phyloP scores from a whole-genome alignment of 2,888 invertebrate species.

The Plebejus anna region DNA sequence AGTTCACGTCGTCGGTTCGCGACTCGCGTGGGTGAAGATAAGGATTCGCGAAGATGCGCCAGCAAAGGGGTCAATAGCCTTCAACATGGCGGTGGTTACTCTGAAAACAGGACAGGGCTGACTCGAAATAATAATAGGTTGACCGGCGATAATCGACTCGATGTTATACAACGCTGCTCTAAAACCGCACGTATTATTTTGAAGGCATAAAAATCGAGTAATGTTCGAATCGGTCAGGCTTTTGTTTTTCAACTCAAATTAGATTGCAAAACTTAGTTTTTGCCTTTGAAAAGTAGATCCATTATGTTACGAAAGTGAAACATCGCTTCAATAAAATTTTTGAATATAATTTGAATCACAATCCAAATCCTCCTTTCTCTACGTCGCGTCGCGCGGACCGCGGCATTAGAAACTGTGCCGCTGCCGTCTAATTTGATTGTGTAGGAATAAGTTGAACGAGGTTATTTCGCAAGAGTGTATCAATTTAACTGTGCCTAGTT shows the following conservation, averaged over 20 bases:
- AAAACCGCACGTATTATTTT: not conserved
- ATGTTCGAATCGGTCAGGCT: not conserved
- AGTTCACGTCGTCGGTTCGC: not conserved
- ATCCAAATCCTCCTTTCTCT: slow-evolving; percentile 43
- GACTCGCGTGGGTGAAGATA: slow-evolving; percentile 45
- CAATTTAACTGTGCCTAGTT: slow-evolving; percentile 67
- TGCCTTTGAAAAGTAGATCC: not conserved
- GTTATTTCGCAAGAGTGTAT: slow-evolving; percentile 76
- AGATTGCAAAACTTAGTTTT: not conserved
- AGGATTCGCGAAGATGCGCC: slow-evolving; percentile 70
- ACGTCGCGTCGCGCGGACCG: slow-evolving; percentile 36
- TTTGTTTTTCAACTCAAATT: not conserved
- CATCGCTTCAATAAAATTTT: not conserved
- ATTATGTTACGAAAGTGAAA: slow-evolving; percentile 10
- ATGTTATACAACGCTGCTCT: slow-evolving; percentile 4
- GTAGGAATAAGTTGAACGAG: slow-evolving; percentile 71
- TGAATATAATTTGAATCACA: slow-evolving; percentile 23
- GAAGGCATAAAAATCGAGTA: not conserved
- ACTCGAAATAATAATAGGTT: slow-evolving; percentile 21
- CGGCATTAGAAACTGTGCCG: slow-evolving; percentile 44
- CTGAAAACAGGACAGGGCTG: slow-evolving; percentile 46
- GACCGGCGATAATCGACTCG: not conserved
- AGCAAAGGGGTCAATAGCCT: slow-evolving; percentile 62
- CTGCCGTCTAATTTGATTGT: slow-evolving; percentile 59
- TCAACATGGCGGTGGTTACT: slow-evolving; percentile 56